These are phyloP conservation scores for Colostygia pectinataria DNA, from an alignment of 2,888 invertebrate species.

Conservation along the genomic window DNA sequence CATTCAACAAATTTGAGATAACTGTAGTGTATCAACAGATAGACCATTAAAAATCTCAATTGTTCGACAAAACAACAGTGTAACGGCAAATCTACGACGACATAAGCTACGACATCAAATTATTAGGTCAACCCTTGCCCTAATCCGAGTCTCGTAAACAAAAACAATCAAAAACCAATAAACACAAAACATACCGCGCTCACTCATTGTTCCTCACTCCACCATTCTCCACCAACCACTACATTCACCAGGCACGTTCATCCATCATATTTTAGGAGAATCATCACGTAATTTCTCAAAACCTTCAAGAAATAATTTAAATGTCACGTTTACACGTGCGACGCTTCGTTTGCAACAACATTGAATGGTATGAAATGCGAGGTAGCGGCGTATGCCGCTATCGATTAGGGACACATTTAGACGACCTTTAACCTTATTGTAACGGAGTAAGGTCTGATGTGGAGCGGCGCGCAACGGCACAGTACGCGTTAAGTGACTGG, in stretches of 20 bases:
- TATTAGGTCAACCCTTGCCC: no score
- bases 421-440: conserved; percentile 23
- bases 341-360: conserved; percentile 24
- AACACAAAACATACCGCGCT: conserved; percentile 17
- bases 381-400: conserved; percentile 17
- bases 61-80: no score
- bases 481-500: conserved; percentile 8
- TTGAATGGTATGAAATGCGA: conserved; percentile 24
- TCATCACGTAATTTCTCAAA: conserved; percentile 3
- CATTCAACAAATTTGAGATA: no score
- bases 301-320: conserved; percentile 9
- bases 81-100: no score
- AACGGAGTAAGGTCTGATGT: conserved; percentile 9
- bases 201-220: conserved; percentile 15
- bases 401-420: conserved; percentile 23
- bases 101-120: no score
- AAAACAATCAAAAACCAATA: neutral
- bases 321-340: conserved; percentile 26
- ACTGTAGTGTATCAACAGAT: no score
- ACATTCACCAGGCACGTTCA: no score
- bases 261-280: conserved; percentile 8
- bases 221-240: no score
- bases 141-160: neutral
- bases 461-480: neutral
- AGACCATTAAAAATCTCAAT: no score